Conservation (phyloP, 2,113 vertebrate genomes). For the Callorhinus ursinus region DNA sequence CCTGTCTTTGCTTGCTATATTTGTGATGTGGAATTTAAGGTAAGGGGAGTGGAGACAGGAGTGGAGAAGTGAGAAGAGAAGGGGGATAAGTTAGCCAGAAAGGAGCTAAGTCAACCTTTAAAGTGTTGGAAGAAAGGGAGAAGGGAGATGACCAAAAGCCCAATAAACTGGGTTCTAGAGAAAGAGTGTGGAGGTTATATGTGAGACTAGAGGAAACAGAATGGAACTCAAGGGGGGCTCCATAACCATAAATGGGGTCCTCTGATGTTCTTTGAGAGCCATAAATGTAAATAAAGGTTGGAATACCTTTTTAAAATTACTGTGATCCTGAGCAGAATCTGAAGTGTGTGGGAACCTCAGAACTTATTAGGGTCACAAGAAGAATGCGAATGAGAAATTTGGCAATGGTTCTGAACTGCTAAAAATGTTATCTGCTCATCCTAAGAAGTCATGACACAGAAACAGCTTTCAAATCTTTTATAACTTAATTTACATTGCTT, state of each 20-base stretch:
- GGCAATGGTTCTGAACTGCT: background rate
- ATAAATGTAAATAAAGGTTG: background rate
- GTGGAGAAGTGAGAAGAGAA: background rate
- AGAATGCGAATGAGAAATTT: background rate
- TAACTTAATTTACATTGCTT: slow-evolving; percentile 43
- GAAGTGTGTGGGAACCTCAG: background rate
- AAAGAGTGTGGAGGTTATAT: background rate
- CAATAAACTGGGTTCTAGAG: background rate
- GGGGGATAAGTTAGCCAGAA: background rate
- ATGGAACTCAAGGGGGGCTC: background rate
- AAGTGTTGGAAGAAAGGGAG: background rate
- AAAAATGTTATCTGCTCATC: background rate
- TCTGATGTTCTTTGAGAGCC: background rate
- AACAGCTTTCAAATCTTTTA: slow-evolving; percentile 8
- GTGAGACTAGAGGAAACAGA: background rate
- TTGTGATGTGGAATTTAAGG: background rate
- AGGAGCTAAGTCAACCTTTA: background rate
- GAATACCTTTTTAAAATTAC: background rate
- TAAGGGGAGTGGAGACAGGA: background rate
- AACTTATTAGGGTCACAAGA: background rate
- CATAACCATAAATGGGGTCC: background rate
- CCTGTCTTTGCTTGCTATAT: background rate
- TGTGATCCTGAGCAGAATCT: background rate
- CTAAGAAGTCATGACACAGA: background rate
- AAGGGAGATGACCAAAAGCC: background rate